These are phyloP conservation scores for Elysia crispata DNA, from an alignment of 2,888 invertebrate genomes.

Conservation along the genomic window DNA sequence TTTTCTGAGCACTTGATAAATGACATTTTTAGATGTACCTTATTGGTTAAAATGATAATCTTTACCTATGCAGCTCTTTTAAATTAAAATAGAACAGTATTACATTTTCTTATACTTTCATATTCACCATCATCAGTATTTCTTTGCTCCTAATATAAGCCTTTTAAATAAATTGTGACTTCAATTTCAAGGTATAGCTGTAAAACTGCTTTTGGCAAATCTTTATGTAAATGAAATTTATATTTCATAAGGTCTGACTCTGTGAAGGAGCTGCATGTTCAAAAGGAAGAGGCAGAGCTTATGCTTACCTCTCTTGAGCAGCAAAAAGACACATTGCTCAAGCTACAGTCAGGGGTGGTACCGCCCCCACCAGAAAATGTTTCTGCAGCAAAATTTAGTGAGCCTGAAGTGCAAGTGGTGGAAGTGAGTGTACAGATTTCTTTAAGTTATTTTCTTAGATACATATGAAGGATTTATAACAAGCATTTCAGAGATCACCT, in stretches of 20 bases:
- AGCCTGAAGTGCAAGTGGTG: constrained; percentile 69
- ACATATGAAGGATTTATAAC: too few species aligned
- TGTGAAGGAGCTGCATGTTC: constrained; percentile 68
- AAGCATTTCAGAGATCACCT: too few species aligned
- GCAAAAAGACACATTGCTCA: constrained; percentile 65
- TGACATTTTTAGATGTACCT: too few species aligned
- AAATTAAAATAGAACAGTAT: too few species aligned
- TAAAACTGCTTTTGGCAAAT: not conserved
- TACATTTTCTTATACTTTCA: too few species aligned
- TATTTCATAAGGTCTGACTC: constrained; percentile 65
- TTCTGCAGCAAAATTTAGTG: constrained; percentile 57
- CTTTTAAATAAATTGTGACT: not conserved
- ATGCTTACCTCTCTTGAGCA: constrained; percentile 69
- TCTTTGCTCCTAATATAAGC: not conserved
- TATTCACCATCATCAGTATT: too few species aligned
- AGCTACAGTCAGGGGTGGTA: constrained; percentile 66
- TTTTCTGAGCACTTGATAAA: too few species aligned
- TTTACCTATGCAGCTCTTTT: too few species aligned
- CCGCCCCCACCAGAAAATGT: constrained; percentile 64
- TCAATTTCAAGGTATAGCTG: not conserved
- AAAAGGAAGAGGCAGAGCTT: constrained; percentile 62
- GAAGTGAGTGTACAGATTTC: constrained; percentile 60
- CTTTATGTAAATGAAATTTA: not conserved
- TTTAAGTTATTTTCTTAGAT: not conserved
- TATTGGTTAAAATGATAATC: too few species aligned